These are phyloP conservation scores for Diploscapter pachys DNA, from an alignment of 1,140 invertebrate species.

Conservation along the genomic window DNA sequence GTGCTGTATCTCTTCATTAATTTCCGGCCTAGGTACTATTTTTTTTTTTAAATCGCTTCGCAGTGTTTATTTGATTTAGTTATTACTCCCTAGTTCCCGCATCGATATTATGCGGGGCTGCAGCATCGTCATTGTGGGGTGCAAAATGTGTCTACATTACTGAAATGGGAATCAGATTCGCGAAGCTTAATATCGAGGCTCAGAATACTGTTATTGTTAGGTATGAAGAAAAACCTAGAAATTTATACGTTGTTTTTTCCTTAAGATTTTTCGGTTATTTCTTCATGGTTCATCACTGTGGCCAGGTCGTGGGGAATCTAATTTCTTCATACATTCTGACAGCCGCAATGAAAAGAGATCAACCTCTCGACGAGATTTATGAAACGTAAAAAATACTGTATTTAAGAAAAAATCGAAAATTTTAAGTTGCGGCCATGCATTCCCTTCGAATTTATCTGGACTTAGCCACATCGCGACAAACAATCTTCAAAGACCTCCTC, in stretches of 20 bases:
- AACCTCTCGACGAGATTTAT: conserved; percentile 43
- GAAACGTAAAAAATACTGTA: conserved; percentile 30
- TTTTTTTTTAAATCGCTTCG: conserved; percentile 25
- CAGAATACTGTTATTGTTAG: conserved; percentile 83
- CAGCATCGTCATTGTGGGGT: conserved; percentile 91
- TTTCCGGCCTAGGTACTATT: conserved; percentile 75
- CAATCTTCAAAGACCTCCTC: conserved; percentile 72
- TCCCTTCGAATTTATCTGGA: conserved; percentile 36
- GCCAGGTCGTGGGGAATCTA: conserved; percentile 89
- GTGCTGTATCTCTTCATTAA: conserved; percentile 87
- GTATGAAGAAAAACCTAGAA: conserved; percentile 20
- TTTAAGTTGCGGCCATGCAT: conserved; percentile 47
- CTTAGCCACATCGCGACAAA: conserved; percentile 34
- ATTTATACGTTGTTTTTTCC: background rate
- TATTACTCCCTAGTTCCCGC: conserved; percentile 83
- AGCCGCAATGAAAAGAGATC: conserved; percentile 34
- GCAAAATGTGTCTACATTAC: conserved; percentile 92
- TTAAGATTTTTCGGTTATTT: conserved; percentile 87
- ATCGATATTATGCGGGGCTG: conserved; percentile 77
- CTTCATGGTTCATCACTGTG: conserved; percentile 91
- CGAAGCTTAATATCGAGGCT: conserved; percentile 64
- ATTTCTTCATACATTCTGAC: conserved; percentile 84
- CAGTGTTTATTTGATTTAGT: conserved; percentile 15
- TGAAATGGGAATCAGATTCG: conserved; percentile 76
- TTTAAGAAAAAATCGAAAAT: background rate